These are phyloP conservation scores for Drosophila anomalata DNA, from an alignment of 2,888 invertebrate species.

Conservation along the genomic window DNA sequence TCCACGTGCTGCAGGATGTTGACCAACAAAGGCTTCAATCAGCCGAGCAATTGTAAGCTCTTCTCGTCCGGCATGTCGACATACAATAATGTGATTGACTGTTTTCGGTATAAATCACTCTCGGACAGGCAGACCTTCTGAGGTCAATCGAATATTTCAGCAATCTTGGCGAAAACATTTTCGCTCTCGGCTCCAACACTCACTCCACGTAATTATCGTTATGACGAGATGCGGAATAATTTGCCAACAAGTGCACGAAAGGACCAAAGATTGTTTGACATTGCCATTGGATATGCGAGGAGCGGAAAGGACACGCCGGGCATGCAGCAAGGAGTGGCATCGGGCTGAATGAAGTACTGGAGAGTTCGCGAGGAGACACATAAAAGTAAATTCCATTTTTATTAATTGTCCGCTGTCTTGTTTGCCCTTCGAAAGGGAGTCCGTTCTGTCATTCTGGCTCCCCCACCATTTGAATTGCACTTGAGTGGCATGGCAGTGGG, in stretches of 20 bases:
- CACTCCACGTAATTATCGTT: conserved; percentile 50
- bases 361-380: conserved; percentile 32
- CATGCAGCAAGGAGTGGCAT: not conserved
- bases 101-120: conserved; percentile 43
- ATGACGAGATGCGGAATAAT: conserved; percentile 56
- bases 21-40: conserved; percentile 43
- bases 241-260: conserved; percentile 46
- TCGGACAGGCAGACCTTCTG: not conserved
- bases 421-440: conserved; percentile 31
- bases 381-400: conserved; percentile 68
- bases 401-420: conserved; percentile 60
- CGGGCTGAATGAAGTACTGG: not conserved
- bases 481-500: conserved; percentile 53
- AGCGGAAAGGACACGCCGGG: conserved; percentile 6
- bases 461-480: conserved; percentile 49
- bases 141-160: conserved; percentile 47
- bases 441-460: conserved; percentile 16
- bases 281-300: conserved; percentile 26
- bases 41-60: conserved; percentile 26
- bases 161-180: conserved; percentile 42
- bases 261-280: conserved; percentile 40
- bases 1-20: conserved; percentile 21
- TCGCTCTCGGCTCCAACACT: conserved; percentile 29
- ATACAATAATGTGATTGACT: conserved; percentile 37
- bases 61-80: conserved; percentile 4